Base-by-base conservation (phyloP, 2,888 invertebrate genomes). In the Ferrisia virgata region DNA sequence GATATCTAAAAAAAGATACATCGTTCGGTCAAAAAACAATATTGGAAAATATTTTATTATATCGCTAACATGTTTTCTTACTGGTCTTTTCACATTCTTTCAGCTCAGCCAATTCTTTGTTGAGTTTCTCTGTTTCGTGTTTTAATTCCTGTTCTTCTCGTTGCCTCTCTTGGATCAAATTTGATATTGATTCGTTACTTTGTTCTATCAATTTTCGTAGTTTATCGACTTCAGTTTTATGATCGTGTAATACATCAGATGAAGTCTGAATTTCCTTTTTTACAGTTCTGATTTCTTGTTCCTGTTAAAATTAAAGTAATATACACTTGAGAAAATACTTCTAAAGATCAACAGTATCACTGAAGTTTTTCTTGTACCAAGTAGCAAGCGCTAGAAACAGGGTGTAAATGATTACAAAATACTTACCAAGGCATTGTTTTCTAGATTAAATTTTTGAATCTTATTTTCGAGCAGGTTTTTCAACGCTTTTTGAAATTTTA, bases 401-500 rank as follows among this genome's bases (percentile, higher is more conserved):
- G 9, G 2, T 25, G 4, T 33, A 64, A 8, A 0, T 64, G 13
- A 28, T 64, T 28, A n/a, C n/a, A n/a, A 11, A 28, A 11, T 4
- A 72, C 36, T 72, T 6, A 72, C 72, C 72, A 72, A 33, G 8
- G n/a, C n/a, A 9, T 36, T 47, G 15, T 33, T 81, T n/a, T 81
- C 53, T 79, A 40, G 36, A 22, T 18, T 8, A 40, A 40, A 40
- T 33, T 31, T 33, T 72, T 72, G 3, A n/a, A 47, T 92, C 86
- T 94, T 92, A 83, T 91, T 91, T 76, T 91, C 87, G 0, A 95
- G 90, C 88, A 94, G 94, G 53, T 91, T 89, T 86, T 91, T 92
- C 1, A 95, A 90, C 0, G 93, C 91, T 85, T 91, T 89, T 89
- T 95, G 95, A 89, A 95, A 95, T 86, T 91, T 91, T 86, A 91